These are phyloP conservation scores for Peromyscus leucopus DNA, from an alignment of 2,113 vertebrate species.

Conservation along the genomic window DNA sequence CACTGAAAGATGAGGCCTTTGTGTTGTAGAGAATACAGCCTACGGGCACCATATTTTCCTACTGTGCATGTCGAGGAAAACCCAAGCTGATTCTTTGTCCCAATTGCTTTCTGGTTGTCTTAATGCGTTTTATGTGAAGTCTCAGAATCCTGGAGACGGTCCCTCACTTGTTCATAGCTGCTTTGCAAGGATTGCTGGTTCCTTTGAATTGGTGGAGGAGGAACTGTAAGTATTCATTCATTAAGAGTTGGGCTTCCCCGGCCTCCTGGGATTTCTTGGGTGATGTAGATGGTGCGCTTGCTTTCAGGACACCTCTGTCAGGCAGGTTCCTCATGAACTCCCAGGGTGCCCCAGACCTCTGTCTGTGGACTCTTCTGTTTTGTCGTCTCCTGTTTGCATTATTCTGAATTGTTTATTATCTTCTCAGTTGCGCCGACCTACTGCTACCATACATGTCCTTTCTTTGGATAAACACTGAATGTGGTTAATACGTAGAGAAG, in stretches of 20 bases:
- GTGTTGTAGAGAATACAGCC: neutral
- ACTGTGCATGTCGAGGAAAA: neutral
- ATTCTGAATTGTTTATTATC: neutral
- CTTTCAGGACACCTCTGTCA: conserved; percentile 58
- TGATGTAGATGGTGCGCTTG: neutral
- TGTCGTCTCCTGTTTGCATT: conserved; percentile 24
- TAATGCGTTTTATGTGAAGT: neutral
- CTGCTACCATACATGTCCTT: conserved; percentile 24
- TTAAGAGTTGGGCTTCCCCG: conserved; percentile 1
- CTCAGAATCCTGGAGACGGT: neutral
- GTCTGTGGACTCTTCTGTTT: neutral
- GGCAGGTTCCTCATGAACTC: conserved; percentile 15
- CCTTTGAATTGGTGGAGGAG: neutral
- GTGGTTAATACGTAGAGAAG: conserved; percentile 40
- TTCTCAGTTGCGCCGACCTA: neutral
- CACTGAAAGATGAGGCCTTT: neutral
- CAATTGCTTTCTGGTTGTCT: conserved; percentile 11
- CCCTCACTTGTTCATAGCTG: neutral
- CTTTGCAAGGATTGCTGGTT: neutral
- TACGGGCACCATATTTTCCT: neutral
- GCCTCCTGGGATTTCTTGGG: neutral
- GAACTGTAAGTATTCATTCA: conserved; percentile 64
- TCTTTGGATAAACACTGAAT: conserved; percentile 24
- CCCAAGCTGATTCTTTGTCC: neutral
- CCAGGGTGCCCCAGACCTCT: neutral